Conservation (phyloP, 1,140 invertebrate genomes). For the Drosophila ficusphila region DNA sequence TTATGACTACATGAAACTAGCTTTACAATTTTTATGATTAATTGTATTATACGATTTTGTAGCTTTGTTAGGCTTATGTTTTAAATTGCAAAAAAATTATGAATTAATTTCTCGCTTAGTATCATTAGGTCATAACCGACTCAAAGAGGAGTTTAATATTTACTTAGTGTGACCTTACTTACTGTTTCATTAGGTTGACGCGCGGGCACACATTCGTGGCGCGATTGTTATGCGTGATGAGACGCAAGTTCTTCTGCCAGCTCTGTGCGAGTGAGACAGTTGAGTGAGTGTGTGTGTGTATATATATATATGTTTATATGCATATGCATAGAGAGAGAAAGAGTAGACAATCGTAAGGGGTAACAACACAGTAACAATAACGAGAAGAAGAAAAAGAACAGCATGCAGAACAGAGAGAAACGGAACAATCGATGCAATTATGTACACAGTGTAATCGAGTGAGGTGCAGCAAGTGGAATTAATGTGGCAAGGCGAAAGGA, state of each 20-base stretch:
- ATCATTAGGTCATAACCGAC: not conserved
- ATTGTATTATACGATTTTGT: too few species aligned
- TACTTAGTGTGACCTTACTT: slow-evolving; percentile 85
- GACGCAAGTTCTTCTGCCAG: slow-evolving; percentile 95
- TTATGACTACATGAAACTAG: not conserved
- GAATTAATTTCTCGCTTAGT: not conserved
- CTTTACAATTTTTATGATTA: not conserved
- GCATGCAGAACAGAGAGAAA: slow-evolving; percentile 38
- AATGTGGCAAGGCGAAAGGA: slow-evolving; percentile 17
- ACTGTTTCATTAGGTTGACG: slow-evolving; percentile 99
- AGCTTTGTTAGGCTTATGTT: too few species aligned
- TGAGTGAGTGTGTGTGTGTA: not conserved
- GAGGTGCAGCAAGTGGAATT: slow-evolving; percentile 42
- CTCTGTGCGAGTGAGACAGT: slow-evolving; percentile 85
- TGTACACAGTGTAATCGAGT: slow-evolving; percentile 52
- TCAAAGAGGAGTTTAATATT: not conserved
- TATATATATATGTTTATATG: slow-evolving; percentile 27
- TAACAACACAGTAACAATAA: slow-evolving; percentile 30
- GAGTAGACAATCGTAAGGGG: slow-evolving; percentile 17
- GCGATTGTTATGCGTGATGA: slow-evolving; percentile 98
- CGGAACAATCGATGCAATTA: slow-evolving; percentile 51
- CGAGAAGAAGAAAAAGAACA: slow-evolving; percentile 33
- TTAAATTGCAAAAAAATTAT: too few species aligned
- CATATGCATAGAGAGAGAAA: slow-evolving; percentile 11
- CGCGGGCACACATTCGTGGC: slow-evolving; percentile 97